phyloP scores from a whole-genome alignment of 2,113 vertebrate genomes.

The Poeciliopsis retropinna region DNA sequence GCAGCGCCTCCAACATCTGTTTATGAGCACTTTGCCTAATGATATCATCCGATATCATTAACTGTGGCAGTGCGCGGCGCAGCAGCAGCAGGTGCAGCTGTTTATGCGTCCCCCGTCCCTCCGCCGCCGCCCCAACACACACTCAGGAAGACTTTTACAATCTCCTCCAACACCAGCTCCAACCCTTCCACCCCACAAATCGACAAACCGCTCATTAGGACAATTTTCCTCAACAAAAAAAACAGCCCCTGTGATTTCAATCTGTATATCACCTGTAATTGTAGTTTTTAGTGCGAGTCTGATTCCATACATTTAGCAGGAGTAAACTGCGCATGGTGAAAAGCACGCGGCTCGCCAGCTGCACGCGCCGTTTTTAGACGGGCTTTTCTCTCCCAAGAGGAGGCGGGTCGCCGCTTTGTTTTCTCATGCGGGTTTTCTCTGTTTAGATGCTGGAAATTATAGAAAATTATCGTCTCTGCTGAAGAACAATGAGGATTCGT shows the following conservation, averaged over 20 bases:
- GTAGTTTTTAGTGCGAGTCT: constrained; percentile 99
- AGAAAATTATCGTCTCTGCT: constrained; percentile 89
- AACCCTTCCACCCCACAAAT: constrained; percentile 69
- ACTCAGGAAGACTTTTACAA: constrained; percentile 83
- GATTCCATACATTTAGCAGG: constrained; percentile 99
- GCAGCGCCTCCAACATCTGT: constrained; percentile 99
- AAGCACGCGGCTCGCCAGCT: constrained; percentile 91
- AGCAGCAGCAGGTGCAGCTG: constrained; percentile 99
- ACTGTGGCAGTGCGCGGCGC: constrained; percentile 94
- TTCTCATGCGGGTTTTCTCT: constrained; percentile 88
- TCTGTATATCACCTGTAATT: constrained; percentile 99
- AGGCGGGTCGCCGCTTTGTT: constrained; percentile 86
- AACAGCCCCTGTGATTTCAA: constrained; percentile 99
- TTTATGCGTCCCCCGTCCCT: constrained; percentile 83
- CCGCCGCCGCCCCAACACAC: constrained; percentile 53
- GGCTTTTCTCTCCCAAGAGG: constrained; percentile 53
- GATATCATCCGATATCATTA: constrained; percentile 99
- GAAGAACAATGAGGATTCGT: constrained; percentile 87
- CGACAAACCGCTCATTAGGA: constrained; percentile 98
- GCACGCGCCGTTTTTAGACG: constrained; percentile 94
- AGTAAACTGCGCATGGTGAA: constrained; percentile 89
- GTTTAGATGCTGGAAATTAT: constrained; percentile 97
- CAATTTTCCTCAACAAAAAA: constrained; percentile 99
- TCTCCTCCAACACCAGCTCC: constrained; percentile 80
- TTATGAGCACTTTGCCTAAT: constrained; percentile 99